A percentile compares a stretch with the other conserved stretches of the same genome.
These are phyloP conservation scores for Chlamydotis undulata DNA, from an alignment of 2,113 vertebrate species.

Conservation along the genomic window DNA sequence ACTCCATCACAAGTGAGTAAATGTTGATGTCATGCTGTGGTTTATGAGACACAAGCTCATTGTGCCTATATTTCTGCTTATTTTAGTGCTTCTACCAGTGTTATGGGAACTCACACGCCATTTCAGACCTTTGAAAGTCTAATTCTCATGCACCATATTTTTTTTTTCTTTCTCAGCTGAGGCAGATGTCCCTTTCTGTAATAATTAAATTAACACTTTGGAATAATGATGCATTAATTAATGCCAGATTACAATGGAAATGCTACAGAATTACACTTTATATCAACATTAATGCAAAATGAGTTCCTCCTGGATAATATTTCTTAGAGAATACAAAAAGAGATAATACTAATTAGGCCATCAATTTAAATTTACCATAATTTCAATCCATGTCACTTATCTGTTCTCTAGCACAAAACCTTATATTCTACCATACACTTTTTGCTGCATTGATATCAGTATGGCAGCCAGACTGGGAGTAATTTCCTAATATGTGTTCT, in stretches of 20 bases:
- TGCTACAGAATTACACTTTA: constrained; percentile 78
- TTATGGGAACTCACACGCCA: neutral
- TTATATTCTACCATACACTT: constrained; percentile 53
- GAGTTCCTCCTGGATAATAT: constrained; percentile 82
- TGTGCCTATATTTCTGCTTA: neutral
- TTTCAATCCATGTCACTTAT: constrained; percentile 80
- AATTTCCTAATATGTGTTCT: neutral
- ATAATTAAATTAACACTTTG: constrained; percentile 82
- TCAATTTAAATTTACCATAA: constrained; percentile 83
- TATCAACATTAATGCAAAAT: constrained; percentile 81
- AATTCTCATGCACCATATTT: constrained; percentile 59
- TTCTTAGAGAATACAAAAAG: constrained; percentile 81
- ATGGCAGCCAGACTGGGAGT: constrained; percentile 33
- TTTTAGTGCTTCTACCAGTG: neutral
- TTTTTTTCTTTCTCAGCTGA: constrained; percentile 63
- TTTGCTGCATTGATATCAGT: neutral
- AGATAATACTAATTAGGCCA: constrained; percentile 83
- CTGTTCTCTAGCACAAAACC: constrained; percentile 72
- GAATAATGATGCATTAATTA: constrained; percentile 84
- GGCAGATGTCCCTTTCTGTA: constrained; percentile 78
- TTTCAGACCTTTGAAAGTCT: constrained; percentile 57
- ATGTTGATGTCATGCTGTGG: neutral
- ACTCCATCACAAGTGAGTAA: neutral
- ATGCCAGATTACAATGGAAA: constrained; percentile 81
- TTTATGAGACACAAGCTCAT: neutral